Conservation (phyloP, 2,797 vertebrate genomes). For the Macropus fuliginosus region DNA sequence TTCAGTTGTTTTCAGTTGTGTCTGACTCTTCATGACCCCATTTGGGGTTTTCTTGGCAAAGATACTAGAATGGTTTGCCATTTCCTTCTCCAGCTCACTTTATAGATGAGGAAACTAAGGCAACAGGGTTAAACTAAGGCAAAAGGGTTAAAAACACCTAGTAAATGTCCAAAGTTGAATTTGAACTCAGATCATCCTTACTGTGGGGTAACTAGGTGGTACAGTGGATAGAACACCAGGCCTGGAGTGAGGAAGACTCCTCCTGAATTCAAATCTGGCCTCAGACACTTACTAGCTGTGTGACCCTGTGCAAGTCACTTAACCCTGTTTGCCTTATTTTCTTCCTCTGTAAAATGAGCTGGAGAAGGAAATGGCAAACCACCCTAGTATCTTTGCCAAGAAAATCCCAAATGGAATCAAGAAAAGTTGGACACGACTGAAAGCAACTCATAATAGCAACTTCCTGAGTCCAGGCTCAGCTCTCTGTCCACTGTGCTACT, state of each 20-base stretch:
- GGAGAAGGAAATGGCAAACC: no score
- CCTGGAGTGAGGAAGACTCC: no score
- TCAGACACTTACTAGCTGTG: no score
- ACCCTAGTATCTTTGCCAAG: no score
- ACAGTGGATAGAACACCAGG: no score
- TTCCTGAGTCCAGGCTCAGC: not conserved
- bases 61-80: not conserved
- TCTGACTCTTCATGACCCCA: not conserved
- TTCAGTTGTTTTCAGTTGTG: not conserved
- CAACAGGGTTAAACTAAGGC: no score
- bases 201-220: no score
- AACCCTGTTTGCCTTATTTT: no score
- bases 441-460: not conserved
- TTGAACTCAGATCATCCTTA: not conserved
- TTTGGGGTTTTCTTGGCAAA: not conserved
- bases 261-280: not conserved
- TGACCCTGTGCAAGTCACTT: no score
- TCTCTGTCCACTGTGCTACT: not conserved
- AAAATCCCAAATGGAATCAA: not conserved
- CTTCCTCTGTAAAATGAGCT: no score
- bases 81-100: not conserved
- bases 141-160: no score
- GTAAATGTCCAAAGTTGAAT: not conserved
- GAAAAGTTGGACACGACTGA: not conserved
- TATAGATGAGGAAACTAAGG: not conserved